Evolutionary conservation across 35 echinoderm and acorn worm genomes (phyloP), one percentile per base, ranked within the genome.

Genomic region (Heliocidaris erythrogramma): DNA sequence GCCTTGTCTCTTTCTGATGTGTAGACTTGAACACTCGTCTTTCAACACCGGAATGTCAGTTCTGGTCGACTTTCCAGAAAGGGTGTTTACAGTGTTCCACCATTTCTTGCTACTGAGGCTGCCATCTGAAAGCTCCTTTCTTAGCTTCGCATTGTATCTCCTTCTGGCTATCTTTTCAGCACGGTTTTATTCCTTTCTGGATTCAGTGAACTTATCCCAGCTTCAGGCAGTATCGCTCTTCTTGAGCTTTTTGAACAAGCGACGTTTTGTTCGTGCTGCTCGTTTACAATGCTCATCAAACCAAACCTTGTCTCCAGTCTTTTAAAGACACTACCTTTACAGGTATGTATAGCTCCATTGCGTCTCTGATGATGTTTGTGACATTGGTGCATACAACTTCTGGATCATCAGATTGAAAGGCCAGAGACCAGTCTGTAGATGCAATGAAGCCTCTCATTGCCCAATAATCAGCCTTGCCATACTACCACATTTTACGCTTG

Each of bases 301-400:
- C 94, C 94, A 95, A 2, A n/a, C 78, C 48, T 96, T 95, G 24
- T 96, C 94, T 71, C 94, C 94, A 50, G 60, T 92, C 94, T 96
- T 93, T 84, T 93, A 95, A 2, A 42, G 12, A 21, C n/a, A 96
- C 93, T 60, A 61, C 49, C 35, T 96, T 93, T 14, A 59, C 78
- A 94, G 96, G 87, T 6, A 96, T 95, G 71, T 88, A 95, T 30
- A 95, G 94, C 9, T 96, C 94, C 93, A 94, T 95, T 27, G 96
- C 86, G 85, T 56, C 7, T 85, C 60, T 18, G 89, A 96, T 96
- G 93, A 96, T 92, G 90, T 85, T 85, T 17, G 84, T 94, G 50
- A 96, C 49, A 4, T 59, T 94, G 29, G 9, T 60, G 50, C 86
- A 95, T 93, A 86, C 49, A 30, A 48, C 49, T 42, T 95, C 87